phyloP scores from a whole-genome alignment of 2,113 vertebrate species.

The Caranx ignobilis region DNA sequence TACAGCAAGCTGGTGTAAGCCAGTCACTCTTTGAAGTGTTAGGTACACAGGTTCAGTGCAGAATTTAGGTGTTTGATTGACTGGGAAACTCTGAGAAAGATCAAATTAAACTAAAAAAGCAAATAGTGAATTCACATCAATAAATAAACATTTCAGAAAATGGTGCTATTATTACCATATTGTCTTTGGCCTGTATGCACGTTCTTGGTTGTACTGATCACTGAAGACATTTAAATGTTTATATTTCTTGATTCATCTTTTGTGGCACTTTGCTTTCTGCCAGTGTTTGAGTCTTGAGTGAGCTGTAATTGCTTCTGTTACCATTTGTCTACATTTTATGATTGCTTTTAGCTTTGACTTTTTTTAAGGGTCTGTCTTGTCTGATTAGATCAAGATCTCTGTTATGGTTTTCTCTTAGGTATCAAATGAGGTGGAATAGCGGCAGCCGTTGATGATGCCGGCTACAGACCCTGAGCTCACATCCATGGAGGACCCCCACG shows the following conservation, averaged over 20 bases:
- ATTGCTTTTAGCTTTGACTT: not conserved
- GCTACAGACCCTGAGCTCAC: slow-evolving; percentile 34
- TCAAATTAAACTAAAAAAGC: too few species aligned
- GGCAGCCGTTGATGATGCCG: slow-evolving; percentile 31
- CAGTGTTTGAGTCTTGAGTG: not conserved
- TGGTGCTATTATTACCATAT: not conserved
- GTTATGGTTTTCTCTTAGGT: slow-evolving; percentile 35
- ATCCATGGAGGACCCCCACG: slow-evolving; percentile 50
- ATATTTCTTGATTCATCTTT: slow-evolving; percentile 6
- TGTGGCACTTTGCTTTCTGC: not conserved
- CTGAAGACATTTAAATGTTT: not conserved
- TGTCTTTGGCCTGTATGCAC: not conserved
- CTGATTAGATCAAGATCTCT: not conserved
- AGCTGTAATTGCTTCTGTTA: slow-evolving; percentile 4
- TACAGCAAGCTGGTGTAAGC: not conserved
- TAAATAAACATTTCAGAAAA: not conserved
- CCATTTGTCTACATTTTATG: slow-evolving; percentile 4
- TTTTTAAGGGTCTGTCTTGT: not conserved
- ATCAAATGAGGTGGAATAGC: slow-evolving; percentile 41
- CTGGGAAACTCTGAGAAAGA: too few species aligned
- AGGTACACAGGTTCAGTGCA: too few species aligned
- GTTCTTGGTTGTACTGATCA: not conserved
- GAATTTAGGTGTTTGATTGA: not conserved
- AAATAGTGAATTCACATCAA: not conserved
- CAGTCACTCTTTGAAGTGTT: not conserved